Base-by-base conservation (phyloP, 2,888 invertebrate species). In the Drosophila greeni region DNA sequence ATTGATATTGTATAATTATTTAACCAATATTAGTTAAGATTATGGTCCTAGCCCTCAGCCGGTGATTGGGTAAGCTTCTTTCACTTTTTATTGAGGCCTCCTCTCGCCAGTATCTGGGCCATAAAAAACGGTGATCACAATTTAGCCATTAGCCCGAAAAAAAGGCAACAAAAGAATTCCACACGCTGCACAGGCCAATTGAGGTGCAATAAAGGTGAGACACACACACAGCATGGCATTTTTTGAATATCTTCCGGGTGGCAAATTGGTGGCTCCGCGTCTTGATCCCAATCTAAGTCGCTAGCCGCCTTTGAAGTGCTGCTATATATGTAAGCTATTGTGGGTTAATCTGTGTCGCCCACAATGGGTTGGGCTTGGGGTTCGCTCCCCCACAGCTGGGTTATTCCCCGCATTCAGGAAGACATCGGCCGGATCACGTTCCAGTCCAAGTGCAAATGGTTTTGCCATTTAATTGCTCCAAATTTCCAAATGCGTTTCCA, bases 31-130 rank as follows among this genome's bases (percentile, higher is more conserved):
- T 23, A 37, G 24, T 36, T 16, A 11, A 29, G n/a, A 20, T 26
- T 18, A 26, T 18, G 23, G 39, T 45, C 37, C 18, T 12, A 18
- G 20, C 34, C 58, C 33, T 20, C 20, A 11, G 8, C 24, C 24
- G 66, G 55, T 64, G 62, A 52, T 78, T 81, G 78, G 76, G 82
- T 82, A 75, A 76, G 71, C 60, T 72, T 77, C 80, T 76, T 77
- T 77, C 82, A 77, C 77, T 77, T 76, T 76, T 74, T 37, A n/a
- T 56, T 31, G 24, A 8, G 11, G 31, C 11, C 31, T 31, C 31
- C 24, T 58, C 11, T 58, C 12, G 23, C 43, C 43, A 8, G 45
- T 59, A 45, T 18, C 34, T 59, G 12, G 34, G 59, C 60, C 26
- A 45, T 43, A 59, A 43, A 37, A 59, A 60, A 9, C 29, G 31